Evolutionary conservation across 2,888 invertebrate genomes (phyloP), one percentile per base, ranked within the genome.

Genomic region (Phyllotreta cruciferae): DNA sequence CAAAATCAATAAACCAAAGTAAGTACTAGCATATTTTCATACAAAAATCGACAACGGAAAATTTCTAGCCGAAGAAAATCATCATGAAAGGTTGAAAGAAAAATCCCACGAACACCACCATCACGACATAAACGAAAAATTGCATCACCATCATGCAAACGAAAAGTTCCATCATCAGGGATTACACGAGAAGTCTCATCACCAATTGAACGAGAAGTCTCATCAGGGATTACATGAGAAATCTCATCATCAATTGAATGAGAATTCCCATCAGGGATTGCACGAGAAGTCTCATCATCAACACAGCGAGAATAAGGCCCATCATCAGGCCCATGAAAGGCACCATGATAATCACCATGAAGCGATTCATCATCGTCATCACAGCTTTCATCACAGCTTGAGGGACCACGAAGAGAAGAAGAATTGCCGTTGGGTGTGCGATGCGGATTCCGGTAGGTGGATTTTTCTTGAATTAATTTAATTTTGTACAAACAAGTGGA

Each of bases 81-180:
- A 55, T 41, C 24, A 9, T 6, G 34, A 56, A 9, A 8, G 47
- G 3, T 41, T 41, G 4, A 9, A 41, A 1, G 41, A 41, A 6
- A 41, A 41, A 41, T 41, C 41, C 24, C 24, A 4, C 5, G 24
- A 47, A 47, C 24, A 6, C 7, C 47, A 47, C 11, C 47, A 47
- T 47, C 47, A 47, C 34, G 24, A 24, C 24, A 10, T 14, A 2
- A 45, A 45, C 1, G 45, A 45, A 9, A 45, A 45, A 45, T 45
- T 4, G 44, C 44, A 44, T 3, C 6, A 14, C 1, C n/a, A 44
- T 44, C 44, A 44, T 44, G 24, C 24, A 4, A 24, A 24, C 4
- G 9, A 10, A 7, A 34, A 47, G 13, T 24, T 3, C 34, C 14
- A 11, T 14, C 47, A 14, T 9, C 47, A 47, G 1, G 10, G 10